A percentile compares a stretch with the other conserved stretches of the same genome.
Evolutionary conservation across 2,113 vertebrate genomes (phyloP).

Genomic region (Nesoenas mayeri): DNA sequence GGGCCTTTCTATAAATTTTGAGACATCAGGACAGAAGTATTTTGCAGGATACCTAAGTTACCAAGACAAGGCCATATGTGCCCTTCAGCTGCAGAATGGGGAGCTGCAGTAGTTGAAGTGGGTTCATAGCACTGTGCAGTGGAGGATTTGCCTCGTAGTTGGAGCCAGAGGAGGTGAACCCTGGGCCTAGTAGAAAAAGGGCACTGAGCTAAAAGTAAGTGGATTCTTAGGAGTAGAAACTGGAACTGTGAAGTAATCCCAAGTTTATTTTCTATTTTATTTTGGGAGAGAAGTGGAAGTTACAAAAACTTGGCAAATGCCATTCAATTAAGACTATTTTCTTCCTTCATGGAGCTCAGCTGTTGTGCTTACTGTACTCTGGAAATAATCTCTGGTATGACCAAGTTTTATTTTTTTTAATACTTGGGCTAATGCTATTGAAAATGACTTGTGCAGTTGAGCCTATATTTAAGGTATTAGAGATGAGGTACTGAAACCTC

Average conservation of each 20-base stretch:
- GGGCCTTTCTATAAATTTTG: background rate
- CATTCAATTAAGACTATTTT: background rate
- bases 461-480: background rate
- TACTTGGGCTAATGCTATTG: background rate
- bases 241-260: background rate
- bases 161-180: background rate
- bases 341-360: background rate
- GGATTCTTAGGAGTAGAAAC: background rate
- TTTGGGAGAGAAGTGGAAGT: background rate
- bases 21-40: background rate
- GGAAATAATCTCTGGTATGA: background rate
- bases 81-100: background rate
- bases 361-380: background rate
- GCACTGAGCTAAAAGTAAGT: background rate
- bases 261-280: background rate
- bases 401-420: background rate
- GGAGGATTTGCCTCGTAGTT: background rate
- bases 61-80: fast-evolving
- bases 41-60: background rate
- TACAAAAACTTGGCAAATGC: background rate
- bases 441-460: background rate
- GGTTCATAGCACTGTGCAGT: fast-evolving
- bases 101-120: background rate
- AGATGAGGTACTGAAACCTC: background rate
- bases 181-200: background rate